Evolutionary conservation across 64 coral and sea anemone species (phyloP).

Genomic region (Montipora efflorescens): DNA sequence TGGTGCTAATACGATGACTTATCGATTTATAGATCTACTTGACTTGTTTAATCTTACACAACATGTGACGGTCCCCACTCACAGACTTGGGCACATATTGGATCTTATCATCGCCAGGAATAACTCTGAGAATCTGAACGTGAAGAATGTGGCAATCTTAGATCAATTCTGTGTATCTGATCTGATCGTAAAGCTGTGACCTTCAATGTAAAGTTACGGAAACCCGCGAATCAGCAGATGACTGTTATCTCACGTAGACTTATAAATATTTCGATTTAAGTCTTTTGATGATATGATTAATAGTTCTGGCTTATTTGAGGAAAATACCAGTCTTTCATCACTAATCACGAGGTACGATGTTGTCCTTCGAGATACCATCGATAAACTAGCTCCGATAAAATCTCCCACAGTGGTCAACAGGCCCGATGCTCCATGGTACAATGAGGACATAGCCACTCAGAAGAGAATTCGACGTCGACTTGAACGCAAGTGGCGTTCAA

Average conservation of each 20-base stretch:
- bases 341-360: too few relatives aligned
- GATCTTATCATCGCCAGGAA: slow-evolving; percentile 8
- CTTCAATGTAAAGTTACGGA: not conserved
- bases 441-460: not conserved
- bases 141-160: not conserved
- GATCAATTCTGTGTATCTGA: not conserved
- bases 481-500: not conserved
- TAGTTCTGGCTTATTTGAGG: too few relatives aligned
- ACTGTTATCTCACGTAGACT: not conserved
- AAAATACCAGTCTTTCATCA: too few relatives aligned
- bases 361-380: too few relatives aligned
- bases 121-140: not conserved
- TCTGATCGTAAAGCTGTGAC: slow-evolving; percentile 2
- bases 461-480: not conserved
- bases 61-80: not conserved
- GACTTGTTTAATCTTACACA: slow-evolving; percentile 2
- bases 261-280: not conserved
- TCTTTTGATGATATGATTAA: not conserved
- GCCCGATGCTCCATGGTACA: not conserved
- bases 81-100: slow-evolving; percentile 6
- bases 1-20: too few relatives aligned
- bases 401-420: too few relatives aligned
- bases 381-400: too few relatives aligned
- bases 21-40: not conserved
- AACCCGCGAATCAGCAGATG: not conserved